A percentile compares a stretch with the other conserved stretches of the same genome.
Conservation (phyloP, 2,888 invertebrate genomes). For the Stegana nigrithorax region DNA sequence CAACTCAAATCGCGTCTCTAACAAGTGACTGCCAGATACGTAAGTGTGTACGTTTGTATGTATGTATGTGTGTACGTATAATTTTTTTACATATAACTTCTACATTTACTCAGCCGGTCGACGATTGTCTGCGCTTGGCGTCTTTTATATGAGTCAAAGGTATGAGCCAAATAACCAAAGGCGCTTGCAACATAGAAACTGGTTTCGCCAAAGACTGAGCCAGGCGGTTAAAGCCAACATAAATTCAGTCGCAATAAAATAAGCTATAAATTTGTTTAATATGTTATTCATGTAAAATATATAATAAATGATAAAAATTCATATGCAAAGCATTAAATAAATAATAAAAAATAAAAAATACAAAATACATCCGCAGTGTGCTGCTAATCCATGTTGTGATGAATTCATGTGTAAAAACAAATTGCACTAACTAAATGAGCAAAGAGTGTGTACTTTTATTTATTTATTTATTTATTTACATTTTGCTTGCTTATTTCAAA, state of each 20-base stretch:
- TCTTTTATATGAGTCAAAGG: neutral
- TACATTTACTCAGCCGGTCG: neutral
- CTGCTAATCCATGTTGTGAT: no score
- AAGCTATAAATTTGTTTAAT: no score
- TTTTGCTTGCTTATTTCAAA: constrained; percentile 5
- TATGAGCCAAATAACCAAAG: neutral
- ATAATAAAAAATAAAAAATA: constrained; percentile 2
- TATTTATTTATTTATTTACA: neutral
- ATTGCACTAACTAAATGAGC: no score
- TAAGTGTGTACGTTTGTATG: neutral
- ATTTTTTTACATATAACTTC: neutral
- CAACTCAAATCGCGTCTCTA: neutral
- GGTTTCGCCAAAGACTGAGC: neutral
- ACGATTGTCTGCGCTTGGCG: neutral
- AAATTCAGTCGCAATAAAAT: no score
- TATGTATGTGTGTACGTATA: neutral
- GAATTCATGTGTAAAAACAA: no score
- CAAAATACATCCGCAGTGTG: no score
- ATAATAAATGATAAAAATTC: no score
- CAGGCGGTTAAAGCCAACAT: no score
- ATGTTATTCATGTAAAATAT: no score
- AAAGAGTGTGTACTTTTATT: neutral
- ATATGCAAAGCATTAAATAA: no score
- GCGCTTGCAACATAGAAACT: neutral
- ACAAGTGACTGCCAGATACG: neutral